Conservation (phyloP, 92 coral and sea anemone genomes). For the Heteractis magnifica region DNA sequence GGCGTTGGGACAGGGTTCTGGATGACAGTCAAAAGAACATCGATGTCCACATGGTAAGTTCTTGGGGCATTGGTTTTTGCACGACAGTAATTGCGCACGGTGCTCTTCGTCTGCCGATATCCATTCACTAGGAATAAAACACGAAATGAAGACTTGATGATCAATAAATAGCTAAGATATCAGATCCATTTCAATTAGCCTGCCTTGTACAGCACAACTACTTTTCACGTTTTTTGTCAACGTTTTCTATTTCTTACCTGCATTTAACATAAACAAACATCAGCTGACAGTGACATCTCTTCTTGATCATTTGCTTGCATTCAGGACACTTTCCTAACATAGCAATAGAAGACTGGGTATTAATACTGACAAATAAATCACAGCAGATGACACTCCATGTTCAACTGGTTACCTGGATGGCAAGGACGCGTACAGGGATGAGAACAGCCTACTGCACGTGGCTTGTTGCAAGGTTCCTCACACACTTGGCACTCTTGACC, state of each 20-base stretch:
- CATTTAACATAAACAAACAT: conserved; percentile 84
- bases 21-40: conserved; percentile 79
- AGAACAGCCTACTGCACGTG: conserved; percentile 77
- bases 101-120: conserved; percentile 63
- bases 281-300: conserved; percentile 75
- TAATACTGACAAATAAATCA: not conserved
- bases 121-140: conserved; percentile 57
- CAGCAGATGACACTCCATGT: not conserved
- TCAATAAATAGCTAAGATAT: too few species aligned
- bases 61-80: conserved; percentile 92
- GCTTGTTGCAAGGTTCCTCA: conserved; percentile 83
- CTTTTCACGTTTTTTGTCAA: not conserved
- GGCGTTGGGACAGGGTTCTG: conserved; percentile 74
- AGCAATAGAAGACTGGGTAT: not conserved
- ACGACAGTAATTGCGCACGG: conserved; percentile 67
- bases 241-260: conserved; percentile 52
- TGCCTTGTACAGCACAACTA: not conserved
- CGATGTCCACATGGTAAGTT: conserved; percentile 84
- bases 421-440: conserved; percentile 79
- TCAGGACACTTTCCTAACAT: conserved; percentile 65
- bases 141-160: not conserved
- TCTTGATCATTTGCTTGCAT: conserved; percentile 85
- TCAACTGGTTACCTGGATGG: conserved; percentile 65
- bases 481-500: conserved; percentile 85
- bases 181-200: too few species aligned